A percentile compares a stretch with the other conserved stretches of the same genome.
Conservation (phyloP, 2,888 invertebrate genomes). For the Napeogenes inachia region DNA sequence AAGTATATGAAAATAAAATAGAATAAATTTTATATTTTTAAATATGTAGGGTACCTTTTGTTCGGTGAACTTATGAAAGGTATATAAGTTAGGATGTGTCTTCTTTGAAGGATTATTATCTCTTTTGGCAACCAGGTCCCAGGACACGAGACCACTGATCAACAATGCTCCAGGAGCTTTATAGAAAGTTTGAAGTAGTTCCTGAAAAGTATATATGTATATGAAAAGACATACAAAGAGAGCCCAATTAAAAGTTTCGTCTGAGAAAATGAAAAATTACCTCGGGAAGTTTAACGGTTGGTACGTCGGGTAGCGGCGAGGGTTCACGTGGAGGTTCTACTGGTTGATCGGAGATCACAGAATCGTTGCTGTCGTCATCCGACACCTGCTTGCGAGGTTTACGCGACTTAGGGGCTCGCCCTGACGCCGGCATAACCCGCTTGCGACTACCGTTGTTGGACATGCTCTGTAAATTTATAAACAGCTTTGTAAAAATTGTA, state of each 20-base stretch:
- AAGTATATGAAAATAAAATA: too few species aligned
- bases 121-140: constrained; percentile 91
- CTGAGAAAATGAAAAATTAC: constrained; percentile 37
- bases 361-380: constrained; percentile 58
- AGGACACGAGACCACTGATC: constrained; percentile 91
- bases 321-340: constrained; percentile 53
- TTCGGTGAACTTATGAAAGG: constrained; percentile 87
- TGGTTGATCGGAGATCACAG: constrained; percentile 41
- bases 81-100: constrained; percentile 85
- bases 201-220: constrained; percentile 44
- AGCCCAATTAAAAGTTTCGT: neutral
- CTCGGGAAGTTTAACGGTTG: constrained; percentile 80
- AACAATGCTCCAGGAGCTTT: constrained; percentile 85
- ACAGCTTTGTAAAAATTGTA: too few species aligned
- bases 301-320: constrained; percentile 77
- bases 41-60: constrained; percentile 57
- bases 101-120: constrained; percentile 84
- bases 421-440: constrained; percentile 35
- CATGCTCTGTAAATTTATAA: constrained; percentile 20
- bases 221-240: neutral
- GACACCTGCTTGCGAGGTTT: constrained; percentile 47
- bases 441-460: constrained; percentile 45
- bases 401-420: constrained; percentile 37
- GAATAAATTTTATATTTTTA: too few species aligned
- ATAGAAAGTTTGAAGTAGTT: constrained; percentile 79